Conservation (phyloP, 1,140 invertebrate genomes). For the Octopus bimaculoides region DNA sequence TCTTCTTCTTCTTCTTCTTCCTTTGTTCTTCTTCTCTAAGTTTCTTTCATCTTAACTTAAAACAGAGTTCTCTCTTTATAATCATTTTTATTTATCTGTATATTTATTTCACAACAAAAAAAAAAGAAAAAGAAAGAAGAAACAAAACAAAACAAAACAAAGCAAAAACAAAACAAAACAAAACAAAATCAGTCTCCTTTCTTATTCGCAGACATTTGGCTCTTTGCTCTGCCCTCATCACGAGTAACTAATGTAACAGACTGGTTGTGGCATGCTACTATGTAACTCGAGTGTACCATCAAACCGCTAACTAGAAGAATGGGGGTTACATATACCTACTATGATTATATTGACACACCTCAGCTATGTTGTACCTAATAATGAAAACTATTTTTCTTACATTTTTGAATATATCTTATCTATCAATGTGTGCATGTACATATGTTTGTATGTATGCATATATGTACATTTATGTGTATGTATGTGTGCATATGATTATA, state of each 20-base stretch:
- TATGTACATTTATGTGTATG: not conserved
- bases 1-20: not conserved
- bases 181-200: no score
- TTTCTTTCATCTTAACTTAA: no score
- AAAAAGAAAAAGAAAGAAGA: no score
- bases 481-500: not conserved
- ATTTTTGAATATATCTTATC: constrained; percentile 6
- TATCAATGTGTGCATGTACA: not conserved
- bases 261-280: constrained; percentile 6
- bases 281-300: no score
- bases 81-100: no score
- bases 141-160: no score
- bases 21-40: no score
- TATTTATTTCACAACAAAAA: no score
- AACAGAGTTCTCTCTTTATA: no score
- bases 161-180: no score
- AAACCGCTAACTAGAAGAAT: not conserved
- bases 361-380: constrained; percentile 9
- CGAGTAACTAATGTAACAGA: not conserved
- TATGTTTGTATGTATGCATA: not conserved
- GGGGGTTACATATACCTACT: not conserved
- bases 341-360: not conserved
- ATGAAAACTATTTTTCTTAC: constrained; percentile 5
- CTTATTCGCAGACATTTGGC: no score
- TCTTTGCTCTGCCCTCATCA: no score